A percentile compares a stretch with the other conserved stretches of the same genome.
Evolutionary conservation across 2,888 invertebrate species (phyloP).

Genomic region (Apamea epomidion): DNA sequence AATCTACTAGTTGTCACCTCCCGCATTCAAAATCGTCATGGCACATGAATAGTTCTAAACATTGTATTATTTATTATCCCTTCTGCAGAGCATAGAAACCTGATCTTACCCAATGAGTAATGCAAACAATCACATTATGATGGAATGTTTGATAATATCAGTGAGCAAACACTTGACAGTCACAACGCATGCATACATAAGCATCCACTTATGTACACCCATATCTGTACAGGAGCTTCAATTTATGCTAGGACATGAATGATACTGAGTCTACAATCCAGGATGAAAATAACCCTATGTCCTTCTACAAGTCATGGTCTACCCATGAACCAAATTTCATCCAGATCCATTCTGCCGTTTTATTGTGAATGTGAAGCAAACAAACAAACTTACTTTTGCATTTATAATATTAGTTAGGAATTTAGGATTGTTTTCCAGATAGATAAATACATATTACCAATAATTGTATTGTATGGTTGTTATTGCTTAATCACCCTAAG

Average conservation of each 20-base stretch:
- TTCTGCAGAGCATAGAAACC: conserved; percentile 2
- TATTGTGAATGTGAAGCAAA: too few species aligned
- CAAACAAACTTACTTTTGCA: too few species aligned
- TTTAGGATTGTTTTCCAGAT: too few species aligned
- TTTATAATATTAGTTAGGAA: too few species aligned
- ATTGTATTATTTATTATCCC: neutral
- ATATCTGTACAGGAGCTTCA: conserved; percentile 1
- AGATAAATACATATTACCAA: too few species aligned
- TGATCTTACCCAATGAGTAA: conserved; percentile 9
- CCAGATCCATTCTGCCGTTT: too few species aligned
- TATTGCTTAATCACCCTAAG: neutral
- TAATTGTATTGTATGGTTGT: too few species aligned
- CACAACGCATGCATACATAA: neutral
- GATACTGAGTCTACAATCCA: too few species aligned
- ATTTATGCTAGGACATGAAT: neutral
- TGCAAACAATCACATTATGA: conserved; percentile 29
- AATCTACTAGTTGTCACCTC: too few species aligned
- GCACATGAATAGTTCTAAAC: neutral
- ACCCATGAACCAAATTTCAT: too few species aligned
- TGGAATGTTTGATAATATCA: conserved; percentile 42
- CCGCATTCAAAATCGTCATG: neutral
- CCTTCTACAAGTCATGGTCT: too few species aligned
- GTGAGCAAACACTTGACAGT: neutral
- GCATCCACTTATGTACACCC: neutral
- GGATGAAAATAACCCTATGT: too few species aligned